Evolutionary conservation across 1,140 invertebrate species (phyloP).

Genomic region (Leucophenga varia): DNA sequence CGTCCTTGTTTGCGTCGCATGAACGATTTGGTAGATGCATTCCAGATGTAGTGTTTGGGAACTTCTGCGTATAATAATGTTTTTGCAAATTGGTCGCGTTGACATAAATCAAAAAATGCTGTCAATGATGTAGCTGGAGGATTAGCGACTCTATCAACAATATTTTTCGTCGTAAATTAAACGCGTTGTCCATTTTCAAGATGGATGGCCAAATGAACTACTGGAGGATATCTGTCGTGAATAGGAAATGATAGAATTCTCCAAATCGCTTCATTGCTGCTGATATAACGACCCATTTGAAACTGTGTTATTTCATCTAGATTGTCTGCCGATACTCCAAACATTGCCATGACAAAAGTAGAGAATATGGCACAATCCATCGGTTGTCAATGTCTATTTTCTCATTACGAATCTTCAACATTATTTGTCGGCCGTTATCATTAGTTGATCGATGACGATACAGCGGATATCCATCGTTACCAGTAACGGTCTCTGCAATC

Average conservation of each 20-base stretch:
- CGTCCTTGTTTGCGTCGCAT: conserved; percentile 10
- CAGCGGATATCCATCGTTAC: conserved; percentile 56
- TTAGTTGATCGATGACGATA: conserved; percentile 47
- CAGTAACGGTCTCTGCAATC: conserved; percentile 35
- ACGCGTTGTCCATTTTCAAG: conserved; percentile 7
- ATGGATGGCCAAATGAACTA: conserved; percentile 6
- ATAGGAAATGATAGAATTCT: conserved; percentile 39
- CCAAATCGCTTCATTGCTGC: conserved; percentile 42
- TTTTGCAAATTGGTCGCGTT: conserved; percentile 39
- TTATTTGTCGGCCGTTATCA: conserved; percentile 45
- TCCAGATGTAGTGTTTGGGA: conserved; percentile 56
- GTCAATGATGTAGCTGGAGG: conserved; percentile 46
- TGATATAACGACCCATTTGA: conserved; percentile 53
- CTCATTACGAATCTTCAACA: conserved; percentile 23
- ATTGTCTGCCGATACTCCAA: conserved; percentile 35
- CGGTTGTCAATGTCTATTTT: conserved; percentile 25
- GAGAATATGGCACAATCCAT: conserved; percentile 40
- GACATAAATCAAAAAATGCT: conserved; percentile 39
- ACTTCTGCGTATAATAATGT: conserved; percentile 57
- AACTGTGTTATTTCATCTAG: conserved; percentile 21
- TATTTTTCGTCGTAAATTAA: conserved; percentile 2
- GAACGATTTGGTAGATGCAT: conserved; percentile 38
- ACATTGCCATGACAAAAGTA: conserved; percentile 24
- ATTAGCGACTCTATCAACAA: neutral
- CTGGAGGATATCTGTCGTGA: conserved; percentile 43